Evolutionary conservation across 2,888 invertebrate species (phyloP).

Genomic region (Geotrupes spiniger): DNA sequence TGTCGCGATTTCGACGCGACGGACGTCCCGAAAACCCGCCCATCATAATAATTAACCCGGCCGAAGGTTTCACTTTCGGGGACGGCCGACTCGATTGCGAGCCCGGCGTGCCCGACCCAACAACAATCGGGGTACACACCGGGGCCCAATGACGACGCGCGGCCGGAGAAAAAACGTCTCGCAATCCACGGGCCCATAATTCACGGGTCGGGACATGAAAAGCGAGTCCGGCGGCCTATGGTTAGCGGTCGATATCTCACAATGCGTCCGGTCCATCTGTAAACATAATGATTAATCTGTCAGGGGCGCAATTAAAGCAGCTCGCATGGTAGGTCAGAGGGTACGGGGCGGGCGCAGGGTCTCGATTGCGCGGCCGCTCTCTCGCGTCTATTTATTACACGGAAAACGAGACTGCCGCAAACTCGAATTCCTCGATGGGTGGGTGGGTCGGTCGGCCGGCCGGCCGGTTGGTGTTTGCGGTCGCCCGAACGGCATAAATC

Average conservation of each 20-base stretch:
- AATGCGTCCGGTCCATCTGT: slow-evolving; percentile 29
- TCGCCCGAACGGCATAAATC: background rate
- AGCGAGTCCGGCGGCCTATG: slow-evolving; percentile 25
- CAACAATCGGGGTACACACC: too few relatives aligned
- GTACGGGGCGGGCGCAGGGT: slow-evolving; percentile 13
- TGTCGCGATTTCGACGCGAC: too few relatives aligned
- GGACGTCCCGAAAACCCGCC: too few relatives aligned
- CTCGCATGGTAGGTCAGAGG: slow-evolving; percentile 39
- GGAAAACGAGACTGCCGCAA: slow-evolving; percentile 15
- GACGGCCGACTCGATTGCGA: too few relatives aligned
- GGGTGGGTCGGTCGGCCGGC: slow-evolving; percentile 20
- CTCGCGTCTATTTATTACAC: slow-evolving; percentile 5
- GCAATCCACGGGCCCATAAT: slow-evolving; percentile 29
- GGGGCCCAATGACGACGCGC: too few relatives aligned
- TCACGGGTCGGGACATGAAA: slow-evolving; percentile 23
- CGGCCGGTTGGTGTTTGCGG: background rate
- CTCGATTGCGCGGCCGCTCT: background rate
- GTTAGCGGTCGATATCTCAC: slow-evolving; percentile 38
- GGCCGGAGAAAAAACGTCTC: slow-evolving; percentile 6
- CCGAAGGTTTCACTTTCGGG: too few relatives aligned
- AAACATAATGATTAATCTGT: slow-evolving; percentile 41
- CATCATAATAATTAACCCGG: too few relatives aligned
- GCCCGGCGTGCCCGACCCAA: too few relatives aligned
- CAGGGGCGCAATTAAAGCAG: slow-evolving; percentile 40
- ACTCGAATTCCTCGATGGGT: slow-evolving; percentile 13